phyloP scores from a whole-genome alignment of 2,113 vertebrate species.

The Tretioscincus oriximinensis region DNA sequence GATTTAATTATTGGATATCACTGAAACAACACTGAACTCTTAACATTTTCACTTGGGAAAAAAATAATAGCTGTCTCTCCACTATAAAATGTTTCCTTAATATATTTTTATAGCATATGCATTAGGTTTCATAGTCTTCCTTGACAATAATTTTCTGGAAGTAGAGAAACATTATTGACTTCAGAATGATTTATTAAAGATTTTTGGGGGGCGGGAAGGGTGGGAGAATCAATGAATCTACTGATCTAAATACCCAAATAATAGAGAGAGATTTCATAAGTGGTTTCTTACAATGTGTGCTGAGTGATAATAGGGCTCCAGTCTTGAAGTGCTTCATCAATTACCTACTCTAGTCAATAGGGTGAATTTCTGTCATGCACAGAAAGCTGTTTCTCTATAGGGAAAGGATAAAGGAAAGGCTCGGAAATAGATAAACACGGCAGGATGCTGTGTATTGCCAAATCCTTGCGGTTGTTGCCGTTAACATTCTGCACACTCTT shows the following conservation, averaged over 20 bases:
- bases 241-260: constrained; percentile 59
- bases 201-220: constrained; percentile 45
- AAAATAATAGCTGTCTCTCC: constrained; percentile 5
- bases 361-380: constrained; percentile 43
- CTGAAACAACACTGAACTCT: constrained; percentile 21
- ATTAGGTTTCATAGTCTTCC: constrained; percentile 23
- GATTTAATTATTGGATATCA: constrained; percentile 34
- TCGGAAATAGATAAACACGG: constrained; percentile 24
- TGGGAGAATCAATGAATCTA: constrained; percentile 31
- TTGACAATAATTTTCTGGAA: constrained; percentile 30
- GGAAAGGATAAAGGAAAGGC: constrained; percentile 26
- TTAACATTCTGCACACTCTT: constrained; percentile 12
- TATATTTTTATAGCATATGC: constrained; percentile 12
- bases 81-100: not conserved
- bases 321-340: constrained; percentile 43
- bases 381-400: constrained; percentile 29
- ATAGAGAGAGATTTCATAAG: constrained; percentile 50
- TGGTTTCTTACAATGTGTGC: constrained; percentile 35
- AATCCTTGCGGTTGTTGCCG: not conserved
- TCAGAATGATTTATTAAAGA: constrained; percentile 51
- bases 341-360: constrained; percentile 42
- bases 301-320: constrained; percentile 41
- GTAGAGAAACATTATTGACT: constrained; percentile 29
- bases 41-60: constrained; percentile 2
- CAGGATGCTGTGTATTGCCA: constrained; percentile 7